Conservation (phyloP, 2,113 vertebrate species). For the Solea solea region DNA sequence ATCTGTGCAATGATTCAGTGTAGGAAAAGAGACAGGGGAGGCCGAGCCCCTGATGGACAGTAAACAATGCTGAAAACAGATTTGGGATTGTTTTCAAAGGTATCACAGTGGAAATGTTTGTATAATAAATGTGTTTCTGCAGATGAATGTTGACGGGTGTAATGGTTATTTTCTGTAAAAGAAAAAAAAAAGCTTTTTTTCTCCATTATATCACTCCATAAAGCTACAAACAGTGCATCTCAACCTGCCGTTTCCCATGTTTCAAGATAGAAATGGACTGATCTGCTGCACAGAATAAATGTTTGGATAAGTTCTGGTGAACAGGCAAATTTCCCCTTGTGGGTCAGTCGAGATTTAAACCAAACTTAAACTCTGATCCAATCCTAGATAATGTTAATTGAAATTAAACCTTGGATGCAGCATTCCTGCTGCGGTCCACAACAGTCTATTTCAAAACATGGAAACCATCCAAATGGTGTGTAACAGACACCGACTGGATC, state of each 20-base stretch:
- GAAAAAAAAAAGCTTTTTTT: background rate
- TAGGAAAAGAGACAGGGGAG: too few species aligned
- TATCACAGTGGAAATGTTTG: conserved; percentile 7
- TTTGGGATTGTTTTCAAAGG: conserved; percentile 4
- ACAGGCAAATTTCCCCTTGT: conserved; percentile 13
- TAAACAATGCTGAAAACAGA: conserved; percentile 10
- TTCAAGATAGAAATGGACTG: conserved; percentile 13
- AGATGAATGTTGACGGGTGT: conserved; percentile 14
- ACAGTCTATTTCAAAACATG: conserved; percentile 6
- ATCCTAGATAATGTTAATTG: conserved; percentile 21
- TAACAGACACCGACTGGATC: conserved; percentile 13
- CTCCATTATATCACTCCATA: background rate
- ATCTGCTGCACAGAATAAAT: conserved; percentile 11
- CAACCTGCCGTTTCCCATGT: background rate
- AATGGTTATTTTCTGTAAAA: background rate
- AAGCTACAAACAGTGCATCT: conserved; percentile 16
- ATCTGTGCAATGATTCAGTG: background rate
- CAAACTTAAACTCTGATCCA: conserved; percentile 10
- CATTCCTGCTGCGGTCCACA: background rate
- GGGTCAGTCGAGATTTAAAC: background rate
- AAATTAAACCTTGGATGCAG: conserved; percentile 28
- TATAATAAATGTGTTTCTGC: background rate
- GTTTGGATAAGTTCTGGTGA: conserved; percentile 28
- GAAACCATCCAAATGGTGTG: conserved; percentile 16
- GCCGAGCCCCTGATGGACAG: too few species aligned